phyloP scores from a whole-genome alignment of 2,888 invertebrate genomes.

The Megastigmus dorsalis region DNA sequence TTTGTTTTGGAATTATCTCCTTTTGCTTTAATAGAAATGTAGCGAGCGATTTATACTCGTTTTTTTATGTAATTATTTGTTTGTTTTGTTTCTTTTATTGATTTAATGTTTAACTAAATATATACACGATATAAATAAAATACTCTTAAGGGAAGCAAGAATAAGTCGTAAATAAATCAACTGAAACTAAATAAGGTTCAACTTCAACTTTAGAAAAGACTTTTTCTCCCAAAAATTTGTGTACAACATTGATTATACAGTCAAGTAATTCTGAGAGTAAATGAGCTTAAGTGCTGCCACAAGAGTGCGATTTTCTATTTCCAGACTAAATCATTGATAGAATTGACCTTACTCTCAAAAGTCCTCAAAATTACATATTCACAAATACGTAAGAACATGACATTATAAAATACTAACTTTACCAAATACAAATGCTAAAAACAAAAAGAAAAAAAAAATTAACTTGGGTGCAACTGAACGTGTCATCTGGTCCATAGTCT shows the following conservation, averaged over 20 bases:
- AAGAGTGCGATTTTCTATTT: too few species aligned
- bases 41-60: slow-evolving; percentile 24
- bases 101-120: slow-evolving; percentile 26
- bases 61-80: slow-evolving; percentile 12
- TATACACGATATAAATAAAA: slow-evolving; percentile 27
- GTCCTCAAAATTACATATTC: slow-evolving; percentile 21
- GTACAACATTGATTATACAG: slow-evolving; percentile 54
- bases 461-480: slow-evolving; percentile 21
- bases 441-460: slow-evolving; percentile 15
- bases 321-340: too few species aligned
- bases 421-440: slow-evolving; percentile 40
- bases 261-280: slow-evolving; percentile 45
- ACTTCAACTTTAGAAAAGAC: slow-evolving; percentile 36
- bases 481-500: slow-evolving; percentile 41
- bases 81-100: slow-evolving; percentile 5
- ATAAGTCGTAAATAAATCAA: slow-evolving; percentile 29
- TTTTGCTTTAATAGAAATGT: slow-evolving; percentile 9
- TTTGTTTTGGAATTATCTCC: slow-evolving; percentile 21
- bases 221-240: slow-evolving; percentile 45
- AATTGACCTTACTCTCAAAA: slow-evolving; percentile 46
- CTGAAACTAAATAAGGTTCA: slow-evolving; percentile 40
- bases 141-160: slow-evolving; percentile 34
- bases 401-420: slow-evolving; percentile 42
- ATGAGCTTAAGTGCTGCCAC: neutral
- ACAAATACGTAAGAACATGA: slow-evolving; percentile 43